Conservation (phyloP, 2,113 vertebrate species). For the Silurus meridionalis region DNA sequence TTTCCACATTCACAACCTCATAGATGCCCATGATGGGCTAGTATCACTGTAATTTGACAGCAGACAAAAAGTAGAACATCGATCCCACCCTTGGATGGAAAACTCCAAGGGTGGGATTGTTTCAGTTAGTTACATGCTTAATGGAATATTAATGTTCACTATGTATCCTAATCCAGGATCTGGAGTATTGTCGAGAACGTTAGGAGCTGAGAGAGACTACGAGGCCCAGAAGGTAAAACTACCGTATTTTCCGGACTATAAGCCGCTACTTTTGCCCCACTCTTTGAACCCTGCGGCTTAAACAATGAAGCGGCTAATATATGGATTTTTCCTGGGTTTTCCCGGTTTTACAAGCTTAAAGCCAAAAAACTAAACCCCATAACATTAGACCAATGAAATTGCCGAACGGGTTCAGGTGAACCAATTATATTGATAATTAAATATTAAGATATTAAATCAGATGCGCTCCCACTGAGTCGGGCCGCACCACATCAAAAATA, state of each 20-base stretch:
- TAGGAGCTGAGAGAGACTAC: slow-evolving; percentile 88
- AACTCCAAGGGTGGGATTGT: background rate
- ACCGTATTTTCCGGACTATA: too few relatives aligned
- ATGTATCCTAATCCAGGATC: slow-evolving; percentile 70
- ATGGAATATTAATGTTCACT: background rate
- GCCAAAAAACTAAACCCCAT: too few relatives aligned
- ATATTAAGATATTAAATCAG: too few relatives aligned
- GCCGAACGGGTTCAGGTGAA: too few relatives aligned
- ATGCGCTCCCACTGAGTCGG: too few relatives aligned
- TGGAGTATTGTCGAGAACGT: slow-evolving; percentile 79
- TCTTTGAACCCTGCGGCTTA: background rate
- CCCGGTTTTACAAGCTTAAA: too few relatives aligned
- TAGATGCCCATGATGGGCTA: background rate
- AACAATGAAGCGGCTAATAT: too few relatives aligned
- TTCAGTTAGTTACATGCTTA: background rate
- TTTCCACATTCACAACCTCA: background rate
- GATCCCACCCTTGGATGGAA: background rate
- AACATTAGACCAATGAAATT: too few relatives aligned
- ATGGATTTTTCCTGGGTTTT: too few relatives aligned
- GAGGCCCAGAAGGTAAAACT: slow-evolving; percentile 89
- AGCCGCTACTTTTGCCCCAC: too few relatives aligned
- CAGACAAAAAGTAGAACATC: background rate
- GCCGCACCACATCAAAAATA: too few relatives aligned
- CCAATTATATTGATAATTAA: too few relatives aligned
- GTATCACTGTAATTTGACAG: background rate